phyloP scores from a whole-genome alignment of 2,113 vertebrate genomes.

The Rhinoptilus africanus region DNA sequence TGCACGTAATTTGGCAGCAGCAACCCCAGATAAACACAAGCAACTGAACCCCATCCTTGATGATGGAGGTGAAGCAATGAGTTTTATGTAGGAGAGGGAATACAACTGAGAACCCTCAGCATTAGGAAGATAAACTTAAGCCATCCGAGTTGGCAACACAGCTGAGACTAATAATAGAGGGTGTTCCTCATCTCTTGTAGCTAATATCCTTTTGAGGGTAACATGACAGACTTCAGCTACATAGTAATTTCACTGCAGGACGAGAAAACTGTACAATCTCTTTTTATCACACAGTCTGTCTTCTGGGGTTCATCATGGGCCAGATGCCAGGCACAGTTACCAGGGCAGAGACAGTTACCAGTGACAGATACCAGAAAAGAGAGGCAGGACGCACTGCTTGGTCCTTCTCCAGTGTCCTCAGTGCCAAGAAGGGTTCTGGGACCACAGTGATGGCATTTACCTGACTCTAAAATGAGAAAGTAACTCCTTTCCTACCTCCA shows the following conservation, averaged over 20 bases:
- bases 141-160: not conserved
- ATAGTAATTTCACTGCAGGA: not conserved
- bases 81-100: not conserved
- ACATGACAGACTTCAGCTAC: not conserved
- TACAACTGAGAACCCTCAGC: not conserved
- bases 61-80: not conserved
- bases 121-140: not conserved
- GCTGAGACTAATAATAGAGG: not conserved
- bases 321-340: not conserved
- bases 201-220: not conserved
- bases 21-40: not conserved
- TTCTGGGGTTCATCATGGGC: not conserved
- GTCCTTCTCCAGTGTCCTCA: not conserved
- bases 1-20: slow-evolving; percentile 15
- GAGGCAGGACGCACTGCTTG: not conserved
- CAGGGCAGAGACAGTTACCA: not conserved
- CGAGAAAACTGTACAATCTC: not conserved
- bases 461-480: not conserved
- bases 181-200: not conserved
- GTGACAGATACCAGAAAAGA: not conserved
- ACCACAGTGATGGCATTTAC: not conserved
- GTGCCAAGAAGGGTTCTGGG: not conserved
- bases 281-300: not conserved
- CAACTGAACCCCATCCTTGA: not conserved
- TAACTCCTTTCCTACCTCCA: not conserved